These are phyloP conservation scores for Plectropomus leopardus DNA, from an alignment of 2,113 vertebrate genomes.

Conservation along the genomic window DNA sequence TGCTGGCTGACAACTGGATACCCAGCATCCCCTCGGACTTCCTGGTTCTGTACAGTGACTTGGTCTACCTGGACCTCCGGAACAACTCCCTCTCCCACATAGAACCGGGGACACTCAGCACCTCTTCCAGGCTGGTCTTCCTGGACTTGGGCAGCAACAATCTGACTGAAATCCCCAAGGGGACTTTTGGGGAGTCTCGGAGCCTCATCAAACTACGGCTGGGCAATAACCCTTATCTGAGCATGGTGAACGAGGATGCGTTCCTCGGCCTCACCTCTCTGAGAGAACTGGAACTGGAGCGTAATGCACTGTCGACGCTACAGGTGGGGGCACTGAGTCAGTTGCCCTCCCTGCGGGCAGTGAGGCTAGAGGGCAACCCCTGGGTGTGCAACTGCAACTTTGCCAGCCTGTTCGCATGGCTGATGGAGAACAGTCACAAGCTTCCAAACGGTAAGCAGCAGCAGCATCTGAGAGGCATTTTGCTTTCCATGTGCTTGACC, in stretches of 20 bases:
- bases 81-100: conserved; percentile 94
- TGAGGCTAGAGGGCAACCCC: conserved; percentile 96
- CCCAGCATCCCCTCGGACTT: conserved; percentile 94
- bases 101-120: conserved; percentile 93
- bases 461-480: not conserved
- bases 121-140: conserved; percentile 93
- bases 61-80: conserved; percentile 96
- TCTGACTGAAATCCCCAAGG: conserved; percentile 92
- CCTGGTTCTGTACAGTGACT: conserved; percentile 95
- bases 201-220: conserved; percentile 93
- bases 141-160: conserved; percentile 97
- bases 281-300: conserved; percentile 94
- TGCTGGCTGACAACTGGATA: conserved; percentile 95
- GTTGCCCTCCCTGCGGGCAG: conserved; percentile 90
- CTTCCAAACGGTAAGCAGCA: conserved; percentile 91
- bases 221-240: conserved; percentile 92
- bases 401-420: conserved; percentile 94
- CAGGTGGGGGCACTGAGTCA: conserved; percentile 90
- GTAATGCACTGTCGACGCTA: conserved; percentile 91
- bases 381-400: conserved; percentile 98
- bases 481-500: conserved; percentile 40
- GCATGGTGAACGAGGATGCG: conserved; percentile 91
- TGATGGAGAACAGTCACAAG: conserved; percentile 93
- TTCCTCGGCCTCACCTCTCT: conserved; percentile 93
- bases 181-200: conserved; percentile 91